Base-by-base conservation (phyloP, 2,797 vertebrate genomes). In the Serranus cabrilla region DNA sequence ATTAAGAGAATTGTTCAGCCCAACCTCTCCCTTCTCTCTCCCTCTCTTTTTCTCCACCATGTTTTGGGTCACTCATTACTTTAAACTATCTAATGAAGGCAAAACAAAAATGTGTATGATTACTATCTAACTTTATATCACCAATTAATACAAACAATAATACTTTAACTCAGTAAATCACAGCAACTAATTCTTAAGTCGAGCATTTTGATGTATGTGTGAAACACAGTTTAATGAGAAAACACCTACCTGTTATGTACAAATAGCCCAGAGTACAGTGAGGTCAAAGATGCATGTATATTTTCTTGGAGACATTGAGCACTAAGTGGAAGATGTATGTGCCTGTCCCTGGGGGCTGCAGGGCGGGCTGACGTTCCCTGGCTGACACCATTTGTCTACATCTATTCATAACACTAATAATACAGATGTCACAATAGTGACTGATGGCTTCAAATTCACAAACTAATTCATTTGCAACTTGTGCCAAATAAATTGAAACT, bases 401-500 rank as follows among this genome's bases (percentile, higher is more conserved):
- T 82, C 54, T 78, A 69, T 42, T 78, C 13, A 63, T 54, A 25
- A 64, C 13, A 46, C 39, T 49, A 54, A 60, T 58, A 71, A 82
- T 31, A 49, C 16, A 75, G 49, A 76, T 72, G 25, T 76, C 31
- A 62, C 31, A 59, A 13, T 40, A n/a, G 23, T 51, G 31, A 76
- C 49, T 31, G 39, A 66, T 43, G 17, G 43, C 11, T 70, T 65
- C 9, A 59, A 46, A 25, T 70, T 60, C 5, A 61, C 40, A 47
- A n/a, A 42, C 5, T 7, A 45, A 70, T 18, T 25, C 4, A 20
- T 67, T 62, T 42, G 11, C 6, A 60, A 25, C 13, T 11, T 55
- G 11, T 45, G 20, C 20, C 16, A 51, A 57, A 75, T 52, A 31
- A 37, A 71, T n/a, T 51, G 0, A n/a, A 52, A 56, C 2, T 16